These are phyloP conservation scores for Beris morrisii DNA, from an alignment of 2,888 invertebrate species.

Conservation along the genomic window DNA sequence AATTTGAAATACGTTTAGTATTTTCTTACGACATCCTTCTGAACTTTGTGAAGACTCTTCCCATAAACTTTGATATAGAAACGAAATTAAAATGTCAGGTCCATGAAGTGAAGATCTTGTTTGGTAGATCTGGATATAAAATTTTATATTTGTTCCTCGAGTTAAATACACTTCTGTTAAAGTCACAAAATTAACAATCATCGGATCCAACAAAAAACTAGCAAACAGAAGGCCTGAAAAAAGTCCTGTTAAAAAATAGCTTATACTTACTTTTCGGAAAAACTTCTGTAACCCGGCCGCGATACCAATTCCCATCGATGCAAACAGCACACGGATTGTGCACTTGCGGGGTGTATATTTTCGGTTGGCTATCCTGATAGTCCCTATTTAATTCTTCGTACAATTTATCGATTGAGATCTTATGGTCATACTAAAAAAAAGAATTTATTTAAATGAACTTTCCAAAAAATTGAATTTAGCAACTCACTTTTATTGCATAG, in stretches of 20 bases:
- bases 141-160: not conserved
- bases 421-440: slow-evolving; percentile 41
- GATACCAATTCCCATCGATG: slow-evolving; percentile 46
- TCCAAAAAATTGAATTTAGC: not conserved
- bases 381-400: slow-evolving; percentile 41
- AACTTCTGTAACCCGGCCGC: slow-evolving; percentile 47
- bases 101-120: too few relatives aligned
- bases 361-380: slow-evolving; percentile 44
- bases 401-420: slow-evolving; percentile 35
- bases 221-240: too few relatives aligned
- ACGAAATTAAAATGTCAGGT: too few relatives aligned
- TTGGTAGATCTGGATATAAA: too few relatives aligned
- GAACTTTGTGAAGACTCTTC: too few relatives aligned
- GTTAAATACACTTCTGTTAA: too few relatives aligned
- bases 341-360: slow-evolving; percentile 48
- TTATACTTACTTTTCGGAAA: slow-evolving; percentile 44
- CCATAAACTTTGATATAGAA: too few relatives aligned
- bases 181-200: too few relatives aligned
- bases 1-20: too few relatives aligned
- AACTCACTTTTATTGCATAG: slow-evolving; percentile 65
- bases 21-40: too few relatives aligned
- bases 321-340: slow-evolving; percentile 47
- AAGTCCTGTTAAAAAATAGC: not conserved
- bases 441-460: not conserved
- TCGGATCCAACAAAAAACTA: too few relatives aligned